These are phyloP conservation scores for Neotragus moschatus DNA, from an alignment of 2,113 vertebrate species.

Conservation along the genomic window DNA sequence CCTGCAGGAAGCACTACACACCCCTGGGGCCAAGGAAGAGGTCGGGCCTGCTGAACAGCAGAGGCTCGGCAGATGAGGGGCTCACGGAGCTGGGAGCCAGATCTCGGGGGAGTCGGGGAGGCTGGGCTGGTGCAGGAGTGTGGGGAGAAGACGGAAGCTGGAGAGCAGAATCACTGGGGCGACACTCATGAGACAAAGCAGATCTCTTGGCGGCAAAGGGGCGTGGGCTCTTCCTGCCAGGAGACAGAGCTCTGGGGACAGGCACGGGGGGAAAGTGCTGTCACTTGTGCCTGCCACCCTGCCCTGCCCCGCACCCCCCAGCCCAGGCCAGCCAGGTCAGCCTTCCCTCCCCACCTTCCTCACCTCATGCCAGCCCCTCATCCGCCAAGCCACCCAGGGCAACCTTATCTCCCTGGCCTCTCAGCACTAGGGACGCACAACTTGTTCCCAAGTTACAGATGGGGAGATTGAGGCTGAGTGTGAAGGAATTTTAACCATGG, in stretches of 20 bases:
- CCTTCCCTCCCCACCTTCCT: too few relatives aligned
- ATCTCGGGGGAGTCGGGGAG: not conserved
- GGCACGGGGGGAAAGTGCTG: too few relatives aligned
- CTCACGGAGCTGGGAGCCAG: not conserved
- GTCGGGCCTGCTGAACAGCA: not conserved
- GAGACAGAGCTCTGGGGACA: not conserved
- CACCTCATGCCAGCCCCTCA: too few relatives aligned
- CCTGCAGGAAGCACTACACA: not conserved
- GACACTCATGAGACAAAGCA: not conserved
- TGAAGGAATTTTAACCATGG: not conserved
- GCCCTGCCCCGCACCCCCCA: not conserved
- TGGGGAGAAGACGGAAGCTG: not conserved
- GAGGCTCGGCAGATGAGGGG: not conserved
- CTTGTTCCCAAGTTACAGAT: not conserved
- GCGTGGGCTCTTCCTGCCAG: fast-evolving
- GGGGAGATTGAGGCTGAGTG: not conserved
- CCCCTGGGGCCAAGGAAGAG: too few relatives aligned
- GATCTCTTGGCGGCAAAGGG: fast-evolving
- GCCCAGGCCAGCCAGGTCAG: too few relatives aligned
- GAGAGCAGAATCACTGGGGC: fast-evolving
- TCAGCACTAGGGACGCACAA: too few relatives aligned
- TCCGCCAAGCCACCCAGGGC: too few relatives aligned
- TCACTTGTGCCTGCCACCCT: not conserved
- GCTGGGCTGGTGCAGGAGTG: not conserved
- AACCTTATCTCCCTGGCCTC: too few relatives aligned